Evolutionary conservation across 2,113 vertebrate species (phyloP), one percentile per base, ranked within the genome.

Genomic region (Origma solitaria): DNA sequence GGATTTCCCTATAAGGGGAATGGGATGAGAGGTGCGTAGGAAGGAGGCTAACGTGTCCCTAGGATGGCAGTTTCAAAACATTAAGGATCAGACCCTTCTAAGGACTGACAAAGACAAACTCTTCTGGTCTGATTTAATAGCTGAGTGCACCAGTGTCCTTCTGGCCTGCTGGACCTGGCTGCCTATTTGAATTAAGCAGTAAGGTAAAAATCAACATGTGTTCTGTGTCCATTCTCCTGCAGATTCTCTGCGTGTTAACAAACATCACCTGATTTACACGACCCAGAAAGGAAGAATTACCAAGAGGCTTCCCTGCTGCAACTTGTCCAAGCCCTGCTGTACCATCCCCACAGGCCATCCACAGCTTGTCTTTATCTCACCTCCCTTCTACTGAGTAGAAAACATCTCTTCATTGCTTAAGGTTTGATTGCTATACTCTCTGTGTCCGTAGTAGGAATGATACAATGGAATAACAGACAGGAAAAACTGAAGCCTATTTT

Each of bases 1-100:
- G 25, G 9, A 54, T 56, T 64, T 54, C 3, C 24, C 10, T 11
- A 9, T 15, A 22, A 31, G 5, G 7, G 7, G 6, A 62, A 11
- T 2, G 11, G 4, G 0, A 11, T 23, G 23, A 17, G 1, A 19
- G 4, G 6, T 10, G 22, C 1, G 6, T 19, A 18, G 20, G 22
- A 25, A 33, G 27, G 4, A 61, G 2, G 7, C 11, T 47, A 18
- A 24, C 70, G 20, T 66, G 20, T 50, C 12, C 82, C 25, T 20
- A 22, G 15, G 21, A 76, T 44, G 27, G 9, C n/a, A 80, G 24
- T 14, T 47, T 53, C 10, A 33, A 19, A 79, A 28, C 2, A 23
- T 61, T 14, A 40, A 54, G 30, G 23, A 47, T 62, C 56, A 54
- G 17, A 19, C 27, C 5, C 14, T 79, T 88, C 23, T 18, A 42